Percentiles rank a stretch among this genome's conserved stretches.
Evolutionary conservation across 1,140 invertebrate genomes (phyloP).

Genomic region (Drosophila murphyi): DNA sequence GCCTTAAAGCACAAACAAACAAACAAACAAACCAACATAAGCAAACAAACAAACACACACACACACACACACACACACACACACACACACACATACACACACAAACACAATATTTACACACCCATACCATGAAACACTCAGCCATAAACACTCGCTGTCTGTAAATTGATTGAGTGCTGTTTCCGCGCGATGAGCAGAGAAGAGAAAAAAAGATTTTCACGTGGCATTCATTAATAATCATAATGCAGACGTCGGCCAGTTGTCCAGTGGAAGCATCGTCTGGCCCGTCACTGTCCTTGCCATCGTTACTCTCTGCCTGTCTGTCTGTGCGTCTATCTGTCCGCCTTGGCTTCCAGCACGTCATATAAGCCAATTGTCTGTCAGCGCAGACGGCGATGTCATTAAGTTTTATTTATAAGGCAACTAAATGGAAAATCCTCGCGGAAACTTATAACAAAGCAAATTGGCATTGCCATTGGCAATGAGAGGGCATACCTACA

Average conservation of each 20-base stretch:
- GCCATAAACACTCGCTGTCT: slow-evolving; percentile 26
- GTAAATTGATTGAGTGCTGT: slow-evolving; percentile 73
- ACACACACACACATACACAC: not conserved
- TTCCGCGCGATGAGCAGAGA: slow-evolving; percentile 25
- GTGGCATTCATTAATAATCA: slow-evolving; percentile 82
- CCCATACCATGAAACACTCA: slow-evolving; percentile 5
- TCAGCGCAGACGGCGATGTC: slow-evolving; percentile 63
- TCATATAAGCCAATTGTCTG: slow-evolving; percentile 40
- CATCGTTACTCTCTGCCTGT: not conserved
- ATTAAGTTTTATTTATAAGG: slow-evolving; percentile 82
- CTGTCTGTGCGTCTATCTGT: not conserved
- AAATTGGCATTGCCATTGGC: slow-evolving; percentile 51
- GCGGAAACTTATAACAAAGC: slow-evolving; percentile 78
- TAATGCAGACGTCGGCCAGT: slow-evolving; percentile 65
- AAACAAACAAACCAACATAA: not conserved
- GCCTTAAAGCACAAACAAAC: slow-evolving; percentile 31
- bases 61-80: not conserved
- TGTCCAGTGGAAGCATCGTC: slow-evolving; percentile 4
- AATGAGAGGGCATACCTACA: not conserved
- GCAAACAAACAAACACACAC: not conserved
- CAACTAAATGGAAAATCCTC: slow-evolving; percentile 76
- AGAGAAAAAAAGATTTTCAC: slow-evolving; percentile 75
- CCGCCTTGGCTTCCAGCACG: slow-evolving; percentile 34
- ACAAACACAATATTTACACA: not conserved
- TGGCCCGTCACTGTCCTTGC: slow-evolving; percentile 3